Evolutionary conservation across 2,797 vertebrate genomes (phyloP).

Genomic region (Helarctos malayanus): DNA sequence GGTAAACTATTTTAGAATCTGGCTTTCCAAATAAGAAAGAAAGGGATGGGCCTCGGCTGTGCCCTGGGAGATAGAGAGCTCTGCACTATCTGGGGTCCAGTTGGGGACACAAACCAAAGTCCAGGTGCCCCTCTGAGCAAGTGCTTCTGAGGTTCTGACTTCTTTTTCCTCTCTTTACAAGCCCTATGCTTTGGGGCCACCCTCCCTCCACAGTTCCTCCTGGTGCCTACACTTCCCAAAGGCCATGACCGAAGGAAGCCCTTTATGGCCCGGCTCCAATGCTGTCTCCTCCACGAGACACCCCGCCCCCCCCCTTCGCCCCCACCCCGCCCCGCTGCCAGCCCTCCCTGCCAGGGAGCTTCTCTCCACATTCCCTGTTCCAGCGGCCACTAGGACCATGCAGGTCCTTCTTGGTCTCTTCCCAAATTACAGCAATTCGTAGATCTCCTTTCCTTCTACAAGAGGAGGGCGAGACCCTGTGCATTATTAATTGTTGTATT

Average conservation of each 20-base stretch:
- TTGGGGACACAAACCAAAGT: background rate
- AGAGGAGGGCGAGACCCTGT: background rate
- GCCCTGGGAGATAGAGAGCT: background rate
- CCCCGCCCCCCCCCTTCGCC: background rate
- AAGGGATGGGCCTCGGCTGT: fast-evolving
- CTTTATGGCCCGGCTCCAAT: background rate
- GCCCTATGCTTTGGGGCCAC: background rate
- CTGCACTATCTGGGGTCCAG: no score
- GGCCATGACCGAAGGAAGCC: background rate
- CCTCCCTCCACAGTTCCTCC: background rate
- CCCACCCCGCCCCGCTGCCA: background rate
- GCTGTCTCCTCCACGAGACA: background rate
- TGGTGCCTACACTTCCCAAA: background rate
- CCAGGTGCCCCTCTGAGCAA: background rate
- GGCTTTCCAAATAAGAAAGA: background rate
- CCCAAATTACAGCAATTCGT: background rate
- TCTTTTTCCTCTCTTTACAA: background rate
- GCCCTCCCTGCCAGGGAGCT: background rate
- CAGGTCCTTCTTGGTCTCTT: background rate
- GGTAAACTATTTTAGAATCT: background rate
- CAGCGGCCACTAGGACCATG: fast-evolving
- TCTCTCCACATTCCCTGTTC: background rate
- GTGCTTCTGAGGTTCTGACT: background rate
- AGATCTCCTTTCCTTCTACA: background rate
- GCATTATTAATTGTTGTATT: background rate